These are phyloP conservation scores for Catharus minimus DNA, from an alignment of 2,113 vertebrate genomes.

Conservation along the genomic window DNA sequence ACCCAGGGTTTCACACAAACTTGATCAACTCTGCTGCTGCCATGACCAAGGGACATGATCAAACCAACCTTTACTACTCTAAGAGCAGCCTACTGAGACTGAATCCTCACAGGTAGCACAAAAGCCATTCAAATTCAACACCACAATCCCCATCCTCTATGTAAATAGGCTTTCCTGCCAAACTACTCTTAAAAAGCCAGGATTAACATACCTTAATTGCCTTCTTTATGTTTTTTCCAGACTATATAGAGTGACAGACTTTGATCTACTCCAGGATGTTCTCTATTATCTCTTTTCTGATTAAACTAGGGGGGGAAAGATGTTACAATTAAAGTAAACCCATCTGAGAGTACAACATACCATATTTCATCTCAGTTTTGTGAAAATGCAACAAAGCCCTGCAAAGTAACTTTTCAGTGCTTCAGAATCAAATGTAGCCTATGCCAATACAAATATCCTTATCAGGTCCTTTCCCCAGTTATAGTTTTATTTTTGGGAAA, in stretches of 20 bases:
- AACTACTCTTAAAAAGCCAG: neutral
- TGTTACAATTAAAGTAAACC: neutral
- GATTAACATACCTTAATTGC: neutral
- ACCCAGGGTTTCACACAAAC: accelerated
- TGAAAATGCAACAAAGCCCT: neutral
- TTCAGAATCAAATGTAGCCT: neutral
- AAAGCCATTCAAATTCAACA: neutral
- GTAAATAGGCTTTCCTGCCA: neutral
- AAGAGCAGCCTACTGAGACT: neutral
- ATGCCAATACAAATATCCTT: neutral
- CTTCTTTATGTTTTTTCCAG: neutral
- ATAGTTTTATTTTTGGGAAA: neutral
- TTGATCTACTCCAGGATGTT: neutral
- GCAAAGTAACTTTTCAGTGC: neutral
- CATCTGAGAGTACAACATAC: neutral
- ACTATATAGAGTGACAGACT: neutral
- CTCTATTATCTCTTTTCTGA: neutral
- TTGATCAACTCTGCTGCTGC: neutral
- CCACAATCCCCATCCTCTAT: neutral
- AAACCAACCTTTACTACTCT: neutral
- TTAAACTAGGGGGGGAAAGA: neutral
- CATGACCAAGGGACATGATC: neutral
- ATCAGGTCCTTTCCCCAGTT: neutral
- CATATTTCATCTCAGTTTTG: neutral
- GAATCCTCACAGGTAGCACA: neutral